Evolutionary conservation across 2,888 invertebrate genomes (phyloP).

Genomic region (Drosophila yooni): DNA sequence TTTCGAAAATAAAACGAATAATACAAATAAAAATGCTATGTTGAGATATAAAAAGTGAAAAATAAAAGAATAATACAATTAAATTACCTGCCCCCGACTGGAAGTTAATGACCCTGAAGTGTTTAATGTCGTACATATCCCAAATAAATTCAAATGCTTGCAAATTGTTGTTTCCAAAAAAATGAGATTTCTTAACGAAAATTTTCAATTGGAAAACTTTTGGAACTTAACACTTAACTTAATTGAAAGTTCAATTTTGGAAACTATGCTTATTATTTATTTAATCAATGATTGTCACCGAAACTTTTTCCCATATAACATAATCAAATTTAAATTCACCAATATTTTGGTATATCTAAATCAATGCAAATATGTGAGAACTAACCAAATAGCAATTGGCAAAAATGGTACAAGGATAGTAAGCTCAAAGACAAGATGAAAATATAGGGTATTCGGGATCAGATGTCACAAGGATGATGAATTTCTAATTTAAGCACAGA

Average conservation of each 20-base stretch:
- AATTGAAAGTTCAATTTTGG: slow-evolving; percentile 1
- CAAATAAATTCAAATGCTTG: not conserved
- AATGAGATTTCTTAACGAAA: not conserved
- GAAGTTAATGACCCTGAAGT: not conserved
- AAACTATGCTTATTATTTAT: not conserved
- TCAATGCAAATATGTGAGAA: not conserved
- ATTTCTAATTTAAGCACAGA: not conserved
- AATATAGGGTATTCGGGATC: not conserved
- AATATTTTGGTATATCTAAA: not conserved
- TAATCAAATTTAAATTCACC: not conserved
- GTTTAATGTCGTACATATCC: not conserved
- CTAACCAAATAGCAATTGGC: not conserved
- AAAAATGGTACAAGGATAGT: not conserved
- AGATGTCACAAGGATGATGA: not conserved
- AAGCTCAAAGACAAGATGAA: not conserved
- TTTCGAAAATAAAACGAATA: not conserved
- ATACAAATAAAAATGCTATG: not conserved
- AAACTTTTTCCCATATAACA: not conserved
- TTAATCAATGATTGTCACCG: not conserved
- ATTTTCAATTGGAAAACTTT: not conserved
- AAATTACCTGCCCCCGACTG: not conserved
- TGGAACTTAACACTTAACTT: slow-evolving; percentile 3
- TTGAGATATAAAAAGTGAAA: not conserved
- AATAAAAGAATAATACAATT: not conserved
- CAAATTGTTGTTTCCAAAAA: not conserved